Base-by-base conservation (phyloP, 2,888 invertebrate species). In the Hydraecia micacea region DNA sequence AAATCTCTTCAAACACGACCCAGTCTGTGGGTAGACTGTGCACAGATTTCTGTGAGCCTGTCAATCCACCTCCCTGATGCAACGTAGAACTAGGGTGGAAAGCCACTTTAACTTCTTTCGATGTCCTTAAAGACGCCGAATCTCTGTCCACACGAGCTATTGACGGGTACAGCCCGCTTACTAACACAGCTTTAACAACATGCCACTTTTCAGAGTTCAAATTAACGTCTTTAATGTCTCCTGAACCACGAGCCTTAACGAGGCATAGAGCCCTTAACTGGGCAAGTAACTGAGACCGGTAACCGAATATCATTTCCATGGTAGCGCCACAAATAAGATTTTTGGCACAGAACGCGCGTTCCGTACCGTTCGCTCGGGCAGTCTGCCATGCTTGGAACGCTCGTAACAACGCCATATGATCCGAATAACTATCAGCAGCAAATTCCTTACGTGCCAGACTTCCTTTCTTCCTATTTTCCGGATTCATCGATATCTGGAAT, bases 111-210 rank as follows among this genome's bases (percentile, higher is more conserved):
- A 96, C 95, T 83, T 97, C 97, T 25, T 97, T 98, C 90, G 97
- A 97, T 11, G 98, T 98, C 32, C 98, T 95, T 21, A 98, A 92
- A 3, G 97, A 97, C 25, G 95, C 93, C 46, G 97, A 97, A 39
- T 97, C 97, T 25, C 98, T 95, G 92, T 98, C 98, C 1, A 98
- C 97, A 36, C 98, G 97, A 32, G 98, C 98, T 66, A 99, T 94
- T 88, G 99, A 98, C 0, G 99, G 99, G 95, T 99, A 99, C 80
- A 98, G 97, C 0, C 99, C 99, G 7, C 98, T 98, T 46, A 98
- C 98, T 55, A 99, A 96, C 3, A 99, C 98, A 0, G 98, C 98
- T 92, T 99, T 99, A 0, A 99, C 98, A 75, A 99, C 97, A 21
- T 99, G 98, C 99, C 99, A 99, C 91, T 98, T 98, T 89, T 98